Evolutionary conservation across 2,888 invertebrate species (phyloP), one percentile per base, ranked within the genome.

Genomic region (Osmoderma eremita): DNA sequence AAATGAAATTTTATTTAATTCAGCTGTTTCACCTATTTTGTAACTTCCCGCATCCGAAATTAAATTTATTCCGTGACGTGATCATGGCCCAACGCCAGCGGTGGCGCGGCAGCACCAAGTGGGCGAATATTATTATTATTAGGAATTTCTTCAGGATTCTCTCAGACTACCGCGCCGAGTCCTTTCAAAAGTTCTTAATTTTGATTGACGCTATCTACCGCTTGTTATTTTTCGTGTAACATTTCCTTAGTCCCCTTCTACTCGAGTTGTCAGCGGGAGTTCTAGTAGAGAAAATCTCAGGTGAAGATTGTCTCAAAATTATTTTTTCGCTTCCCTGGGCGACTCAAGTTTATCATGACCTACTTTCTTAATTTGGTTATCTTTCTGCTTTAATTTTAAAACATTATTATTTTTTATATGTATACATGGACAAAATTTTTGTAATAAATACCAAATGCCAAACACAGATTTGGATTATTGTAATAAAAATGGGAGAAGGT

Each of bases 141-240:
- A 61, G 8, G 61, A 61, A 66, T 66, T 66, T 58, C 58, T 50
- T 49, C 30, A 50, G 51, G 50, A 39, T 56, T 56, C 17, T 48
- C 50, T 30, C 3, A 30, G 58, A 66, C 42, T 61, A 51, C 49
- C 50, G 39, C 50, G 17, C 54, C 41, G 36, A 67, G 56, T 67
- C 49, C 56, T 41, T 65, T 65, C 58, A 53, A 62, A 68, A 68
- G 68, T 68, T 65, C 65, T 45, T 68, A 68, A 68, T 68, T 68
- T 65, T 68, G 68, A 68, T 58, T 61, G 68, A 64, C 68, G 58
- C 65, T 68, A 68, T 68, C 68, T 65, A 53, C 63, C 48, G 63
- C 56, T 65, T 68, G 56, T 65, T 65, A 65, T 65, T 65, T 65
- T 50, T 58, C 65, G 30, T 58, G 65, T 58, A 49, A 65, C 65